phyloP scores from a whole-genome alignment of 2,888 invertebrate species.

The Leucophora obtusa region DNA sequence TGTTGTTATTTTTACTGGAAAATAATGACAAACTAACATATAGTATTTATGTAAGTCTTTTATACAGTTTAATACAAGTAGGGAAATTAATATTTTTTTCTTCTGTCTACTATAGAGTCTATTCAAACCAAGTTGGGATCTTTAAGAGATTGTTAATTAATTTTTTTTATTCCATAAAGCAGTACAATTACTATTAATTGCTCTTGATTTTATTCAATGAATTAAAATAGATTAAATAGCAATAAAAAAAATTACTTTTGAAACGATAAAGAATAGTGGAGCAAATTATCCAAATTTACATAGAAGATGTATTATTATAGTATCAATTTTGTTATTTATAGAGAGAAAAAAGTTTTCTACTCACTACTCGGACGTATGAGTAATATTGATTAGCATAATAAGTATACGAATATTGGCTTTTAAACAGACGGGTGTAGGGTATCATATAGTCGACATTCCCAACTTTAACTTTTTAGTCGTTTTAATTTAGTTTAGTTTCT shows the following conservation, averaged over 20 bases:
- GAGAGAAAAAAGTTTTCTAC: no score
- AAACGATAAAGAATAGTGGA: background rate
- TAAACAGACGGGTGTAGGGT: no score
- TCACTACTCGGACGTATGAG: no score
- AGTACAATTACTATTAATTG: conserved; percentile 48
- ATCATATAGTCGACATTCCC: no score
- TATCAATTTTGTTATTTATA: no score
- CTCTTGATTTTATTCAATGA: conserved; percentile 52
- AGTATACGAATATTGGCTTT: no score
- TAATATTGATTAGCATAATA: no score
- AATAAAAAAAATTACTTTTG: conserved; percentile 7
- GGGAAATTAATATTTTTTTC: background rate
- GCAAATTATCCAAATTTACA: background rate
- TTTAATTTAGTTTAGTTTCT: no score
- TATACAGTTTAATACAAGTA: no score
- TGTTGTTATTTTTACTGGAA: background rate
- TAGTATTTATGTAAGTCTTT: no score
- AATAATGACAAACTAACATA: background rate
- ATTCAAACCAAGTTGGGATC: conserved; percentile 3
- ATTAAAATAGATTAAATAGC: conserved; percentile 14
- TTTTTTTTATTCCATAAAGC: conserved; percentile 34
- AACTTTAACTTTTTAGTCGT: no score
- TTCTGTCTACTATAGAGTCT: background rate
- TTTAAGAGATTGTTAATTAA: conserved; percentile 2
- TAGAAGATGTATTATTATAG: no score